Conservation (phyloP, 2,888 invertebrate species). For the Lydus trimaculatus region DNA sequence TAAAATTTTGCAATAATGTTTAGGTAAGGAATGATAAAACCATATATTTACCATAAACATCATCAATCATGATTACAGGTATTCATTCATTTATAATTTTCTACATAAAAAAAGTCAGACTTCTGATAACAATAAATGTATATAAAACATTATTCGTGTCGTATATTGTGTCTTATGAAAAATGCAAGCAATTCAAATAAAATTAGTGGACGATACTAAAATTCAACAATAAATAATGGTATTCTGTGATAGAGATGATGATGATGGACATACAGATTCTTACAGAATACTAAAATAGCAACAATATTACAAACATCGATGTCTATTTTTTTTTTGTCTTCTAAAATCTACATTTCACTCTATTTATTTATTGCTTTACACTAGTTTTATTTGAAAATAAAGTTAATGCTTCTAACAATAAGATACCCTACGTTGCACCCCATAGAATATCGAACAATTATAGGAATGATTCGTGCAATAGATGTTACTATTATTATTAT, state of each 20-base stretch:
- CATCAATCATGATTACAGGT: constrained; percentile 48
- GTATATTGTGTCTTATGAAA: constrained; percentile 19
- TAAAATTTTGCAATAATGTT: constrained; percentile 48
- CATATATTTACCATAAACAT: constrained; percentile 68
- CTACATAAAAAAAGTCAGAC: constrained; percentile 38
- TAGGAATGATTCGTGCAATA: constrained; percentile 73
- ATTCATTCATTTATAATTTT: constrained; percentile 28
- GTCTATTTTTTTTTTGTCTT: too few species aligned
- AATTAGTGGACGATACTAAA: constrained; percentile 27
- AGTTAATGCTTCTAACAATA: not conserved
- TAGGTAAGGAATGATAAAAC: constrained; percentile 72
- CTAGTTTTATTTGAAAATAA: constrained; percentile 32
- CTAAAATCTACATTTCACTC: constrained; percentile 13
- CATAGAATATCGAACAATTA: constrained; percentile 40
- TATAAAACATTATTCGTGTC: too few species aligned
- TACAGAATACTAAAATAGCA: constrained; percentile 9
- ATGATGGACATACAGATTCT: not conserved
- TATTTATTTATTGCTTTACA: constrained; percentile 28
- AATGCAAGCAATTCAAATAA: constrained; percentile 35
- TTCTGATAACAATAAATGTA: constrained; percentile 36
- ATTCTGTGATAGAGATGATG: not conserved
- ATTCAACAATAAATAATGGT: not conserved
- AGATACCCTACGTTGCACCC: constrained; percentile 50
- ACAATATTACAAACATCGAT: constrained; percentile 1
- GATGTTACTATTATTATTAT: constrained; percentile 23